Base-by-base conservation (phyloP, 2,113 vertebrate species). In the Rhegmatorhina hoffmannsi region DNA sequence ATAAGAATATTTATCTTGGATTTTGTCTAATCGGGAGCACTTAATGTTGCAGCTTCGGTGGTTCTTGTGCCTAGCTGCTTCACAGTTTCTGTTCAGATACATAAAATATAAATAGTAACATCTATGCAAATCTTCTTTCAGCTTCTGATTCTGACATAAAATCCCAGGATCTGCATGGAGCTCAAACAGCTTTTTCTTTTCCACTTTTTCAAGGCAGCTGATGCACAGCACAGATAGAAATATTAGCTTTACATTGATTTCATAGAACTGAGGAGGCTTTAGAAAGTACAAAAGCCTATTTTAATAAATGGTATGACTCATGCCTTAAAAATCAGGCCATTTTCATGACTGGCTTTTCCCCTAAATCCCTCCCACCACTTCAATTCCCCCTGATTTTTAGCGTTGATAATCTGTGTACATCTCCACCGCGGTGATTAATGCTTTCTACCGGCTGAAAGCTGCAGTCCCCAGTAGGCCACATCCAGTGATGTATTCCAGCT, bases 241-340 rank as follows among this genome's bases (percentile, higher is more conserved):
- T 73, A 89, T 60, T 87, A 93, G 73, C 46, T 96, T 91, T 91
- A 92, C 55, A 62, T 43, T 59, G 52, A 78, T 80, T 96, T 92
- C 83, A 72, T 4, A 81, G 86, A 88, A 79, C 60, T 2, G 5
- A 72, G 56, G 64, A 72, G 68, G 84, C 81, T 92, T 96, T 47
- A 87, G 60, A 89, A 95, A 94, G 86, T 53, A 96, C 77, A 94
- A 94, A 95, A 78, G 58, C 79, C 73, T 90, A 78, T 94, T 94
- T 96, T 90, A 94, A 90, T 70, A 93, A 87, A 83, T 59, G 43
- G 63, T 38, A 52, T 97, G 95, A 95, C 87, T 96, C 94, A 95
- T 85, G 78, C 78, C 64, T 88, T 75, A 94, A 90, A 96, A 96
- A 95, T 82, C 79, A 90, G 90, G 90, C 69, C 60, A 84, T 94